Base-by-base conservation (phyloP, 2,113 vertebrate species). In the Psophia crepitans region DNA sequence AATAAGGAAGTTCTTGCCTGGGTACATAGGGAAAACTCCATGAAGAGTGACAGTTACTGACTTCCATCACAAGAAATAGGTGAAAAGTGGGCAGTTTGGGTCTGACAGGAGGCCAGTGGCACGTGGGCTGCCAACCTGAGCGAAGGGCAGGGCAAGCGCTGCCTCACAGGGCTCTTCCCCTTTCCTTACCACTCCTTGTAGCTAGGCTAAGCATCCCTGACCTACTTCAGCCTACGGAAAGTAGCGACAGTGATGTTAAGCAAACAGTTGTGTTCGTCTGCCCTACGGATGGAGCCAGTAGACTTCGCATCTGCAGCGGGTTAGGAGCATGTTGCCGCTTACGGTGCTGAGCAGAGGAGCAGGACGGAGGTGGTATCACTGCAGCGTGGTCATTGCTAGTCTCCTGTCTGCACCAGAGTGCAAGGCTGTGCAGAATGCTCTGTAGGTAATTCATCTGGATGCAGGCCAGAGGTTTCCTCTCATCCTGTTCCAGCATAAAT, bases 341-440 rank as follows among this genome's bases (percentile, higher is more conserved):
- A 4, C 46, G 24, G 24, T 0, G 5, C 28, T 5, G 30, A 43
- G 65, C 5, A 30, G 57, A 76, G 65, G 43, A 73, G 74, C 33
- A 14, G 78, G 37, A 30, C 5, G 4, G 63, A 71, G 5, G 1
- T 22, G 19, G 32, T 58, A 21, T 27, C 32, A 1, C 6, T 1
- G 5, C 60, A n/a, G 1, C 2, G 6, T 0, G 15, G 51, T 54
- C 30, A 23, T 37, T 51, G 37, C 83, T 33, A 2, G 39, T 60
- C 12, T 22, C 14, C 51, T n/a, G 32, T 26, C 54, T 28, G 46
- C 32, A 32, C 12, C 37, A 12, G 43, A 11, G 23, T 6, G 53
- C 48, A 5, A 61, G 24, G 41, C 63, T 69, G 39, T 0, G 2
- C 10, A 20, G 33, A 68, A 33, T 0, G 2, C 24, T 57, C 37